These are phyloP conservation scores for Cryptophagus acutangulus DNA, from an alignment of 2,888 invertebrate species.

Conservation along the genomic window DNA sequence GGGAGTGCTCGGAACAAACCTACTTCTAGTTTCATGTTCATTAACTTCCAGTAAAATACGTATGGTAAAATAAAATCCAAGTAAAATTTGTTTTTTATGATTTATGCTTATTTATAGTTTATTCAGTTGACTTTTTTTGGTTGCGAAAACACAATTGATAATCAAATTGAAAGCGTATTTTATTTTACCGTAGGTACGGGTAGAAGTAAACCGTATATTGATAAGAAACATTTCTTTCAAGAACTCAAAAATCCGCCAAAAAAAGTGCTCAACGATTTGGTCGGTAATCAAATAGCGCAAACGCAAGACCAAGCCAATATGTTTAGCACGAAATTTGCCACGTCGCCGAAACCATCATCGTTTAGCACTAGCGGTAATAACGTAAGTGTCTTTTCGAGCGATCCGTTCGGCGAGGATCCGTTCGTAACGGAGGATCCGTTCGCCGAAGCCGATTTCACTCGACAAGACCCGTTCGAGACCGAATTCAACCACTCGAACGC, in stretches of 20 bases:
- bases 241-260: constrained; percentile 92
- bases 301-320: constrained; percentile 21
- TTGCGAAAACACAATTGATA: too few relatives aligned
- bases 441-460: constrained; percentile 54
- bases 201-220: constrained; percentile 86
- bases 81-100: too few relatives aligned
- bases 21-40: too few relatives aligned
- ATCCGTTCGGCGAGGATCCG: constrained; percentile 68
- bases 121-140: too few relatives aligned
- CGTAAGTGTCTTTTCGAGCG: constrained; percentile 49
- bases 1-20: too few relatives aligned
- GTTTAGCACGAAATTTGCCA: constrained; percentile 24
- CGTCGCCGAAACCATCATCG: constrained; percentile 5
- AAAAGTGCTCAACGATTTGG: constrained; percentile 85
- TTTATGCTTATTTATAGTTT: too few relatives aligned
- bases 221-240: constrained; percentile 95
- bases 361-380: too few relatives aligned
- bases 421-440: constrained; percentile 68
- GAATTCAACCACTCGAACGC: constrained; percentile 30
- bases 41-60: too few relatives aligned
- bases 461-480: constrained; percentile 61
- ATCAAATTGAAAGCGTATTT: constrained; percentile 35
- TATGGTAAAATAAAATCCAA: too few relatives aligned
- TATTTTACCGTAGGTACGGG: constrained; percentile 62
- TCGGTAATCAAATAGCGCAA: constrained; percentile 35